These are phyloP conservation scores for Zaprionus gabonicus DNA, from an alignment of 1,140 invertebrate genomes.

Conservation along the genomic window DNA sequence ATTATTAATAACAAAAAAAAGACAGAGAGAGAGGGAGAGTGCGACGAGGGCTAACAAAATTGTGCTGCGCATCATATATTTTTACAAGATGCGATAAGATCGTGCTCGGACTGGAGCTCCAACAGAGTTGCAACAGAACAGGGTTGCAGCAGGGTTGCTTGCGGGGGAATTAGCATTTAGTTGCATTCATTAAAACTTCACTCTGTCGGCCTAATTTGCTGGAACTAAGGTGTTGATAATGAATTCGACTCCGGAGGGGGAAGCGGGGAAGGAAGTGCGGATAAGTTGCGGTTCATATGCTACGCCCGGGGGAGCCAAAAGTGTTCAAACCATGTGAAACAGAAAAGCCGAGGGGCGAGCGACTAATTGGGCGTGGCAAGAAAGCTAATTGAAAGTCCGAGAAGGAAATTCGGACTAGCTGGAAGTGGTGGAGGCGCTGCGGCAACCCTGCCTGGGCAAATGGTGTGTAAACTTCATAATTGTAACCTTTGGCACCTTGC, in stretches of 20 bases:
- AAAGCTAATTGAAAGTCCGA: conserved; percentile 56
- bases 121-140: conserved; percentile 11
- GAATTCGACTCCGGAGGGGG: conserved; percentile 38
- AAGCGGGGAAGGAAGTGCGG: conserved; percentile 40
- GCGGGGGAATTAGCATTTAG: conserved; percentile 47
- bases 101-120: conserved; percentile 35
- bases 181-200: conserved; percentile 73
- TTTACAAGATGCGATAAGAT: conserved; percentile 66
- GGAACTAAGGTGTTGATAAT: conserved; percentile 82
- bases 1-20: conserved; percentile 21
- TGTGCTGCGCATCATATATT: conserved; percentile 49
- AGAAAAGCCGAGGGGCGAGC: neutral
- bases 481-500: conserved; percentile 79
- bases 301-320: conserved; percentile 7
- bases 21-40: conserved; percentile 5
- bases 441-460: conserved; percentile 60
- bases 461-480: conserved; percentile 83
- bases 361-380: conserved; percentile 40
- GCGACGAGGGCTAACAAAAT: conserved; percentile 3
- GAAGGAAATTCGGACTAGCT: neutral
- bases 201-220: conserved; percentile 73
- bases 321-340: neutral
- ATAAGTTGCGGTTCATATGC: conserved; percentile 38
- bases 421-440: neutral
- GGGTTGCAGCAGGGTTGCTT: conserved; percentile 46